Percentiles rank a stretch among this genome's conserved stretches.
phyloP scores from a whole-genome alignment of 2,888 invertebrate species.

The Chloroclysta siterata region DNA sequence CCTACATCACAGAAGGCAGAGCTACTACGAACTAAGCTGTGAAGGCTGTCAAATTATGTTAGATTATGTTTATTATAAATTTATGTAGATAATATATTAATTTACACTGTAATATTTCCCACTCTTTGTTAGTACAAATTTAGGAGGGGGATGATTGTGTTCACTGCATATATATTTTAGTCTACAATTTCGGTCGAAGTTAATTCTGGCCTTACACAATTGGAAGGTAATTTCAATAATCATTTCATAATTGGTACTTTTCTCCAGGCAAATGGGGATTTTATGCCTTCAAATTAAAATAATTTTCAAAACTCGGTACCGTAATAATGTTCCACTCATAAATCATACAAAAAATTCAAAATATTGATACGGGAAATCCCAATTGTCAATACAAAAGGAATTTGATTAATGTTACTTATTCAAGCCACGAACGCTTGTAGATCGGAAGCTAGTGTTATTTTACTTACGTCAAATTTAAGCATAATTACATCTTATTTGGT shows the following conservation, averaged over 20 bases:
- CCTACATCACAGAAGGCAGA: no score
- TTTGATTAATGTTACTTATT: constrained; percentile 42
- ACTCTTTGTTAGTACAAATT: background rate
- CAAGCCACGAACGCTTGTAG: constrained; percentile 33
- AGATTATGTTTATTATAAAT: no score
- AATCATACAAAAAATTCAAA: constrained; percentile 21
- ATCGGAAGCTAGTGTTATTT: background rate
- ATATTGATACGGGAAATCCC: constrained; percentile 34
- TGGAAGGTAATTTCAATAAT: no score
- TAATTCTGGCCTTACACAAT: constrained; percentile 44
- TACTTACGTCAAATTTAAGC: background rate
- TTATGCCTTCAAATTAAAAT: background rate
- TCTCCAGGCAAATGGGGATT: no score
- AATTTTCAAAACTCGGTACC: background rate
- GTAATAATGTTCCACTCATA: constrained; percentile 18
- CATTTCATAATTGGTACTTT: no score
- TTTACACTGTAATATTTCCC: no score
- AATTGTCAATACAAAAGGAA: constrained; percentile 37
- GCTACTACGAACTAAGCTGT: no score
- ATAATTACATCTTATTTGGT: background rate
- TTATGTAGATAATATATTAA: no score
- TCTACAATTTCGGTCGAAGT: background rate
- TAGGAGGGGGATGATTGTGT: constrained; percentile 11
- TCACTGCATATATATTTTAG: background rate
- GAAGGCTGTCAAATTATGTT: no score